Evolutionary conservation across 92 coral and sea anemone species (phyloP), one percentile per base, ranked within the genome.

Genomic region (Pocillopora grandis): DNA sequence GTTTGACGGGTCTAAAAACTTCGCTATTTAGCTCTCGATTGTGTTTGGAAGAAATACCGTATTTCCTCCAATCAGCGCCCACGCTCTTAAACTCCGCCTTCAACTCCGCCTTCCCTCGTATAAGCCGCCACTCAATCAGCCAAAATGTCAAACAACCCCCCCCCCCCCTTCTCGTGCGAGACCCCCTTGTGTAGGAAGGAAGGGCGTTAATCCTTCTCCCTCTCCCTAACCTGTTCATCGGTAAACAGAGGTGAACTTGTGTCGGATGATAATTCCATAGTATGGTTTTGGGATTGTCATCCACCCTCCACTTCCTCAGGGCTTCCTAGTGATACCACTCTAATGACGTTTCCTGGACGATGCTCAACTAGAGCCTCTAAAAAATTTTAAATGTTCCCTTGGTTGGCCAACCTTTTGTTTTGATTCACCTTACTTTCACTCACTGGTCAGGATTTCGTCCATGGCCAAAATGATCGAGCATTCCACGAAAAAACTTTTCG

Each of bases 401-500:
- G 61, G 37, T 23, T 13, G 18, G 12, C 66, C 3, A 21, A n/a
- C 1, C 9, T 35, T 36, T 71, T 58, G 36, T 68, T 58, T 19
- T 70, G 52, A 58, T 35, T 10, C 10, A 18, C 64, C 3, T 58
- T 68, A 80, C 14, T 36, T 12, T 81, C 33, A 20, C n/a, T 1
- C 70, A 20, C 11, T 72, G 10, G 9, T 18, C 60, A 19, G 61
- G 72, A 42, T 35, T 23, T 72, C 79, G 52, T 65, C 33, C 72
- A 33, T 83, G 33, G 27, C 80, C 85, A 59, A 81, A 83, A 33
- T 83, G 79, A 55, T 75, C 80, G 16, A 83, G 80, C 86, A 83
- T 83, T 65, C 86, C 86, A 9, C 74, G 79, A 35, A 83, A 83
- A 83, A 83, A 83, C 37, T 83, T 83, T 63, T 83, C 86, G 63